Base-by-base conservation (phyloP, 2,113 vertebrate genomes). In the Empidonax traillii region DNA sequence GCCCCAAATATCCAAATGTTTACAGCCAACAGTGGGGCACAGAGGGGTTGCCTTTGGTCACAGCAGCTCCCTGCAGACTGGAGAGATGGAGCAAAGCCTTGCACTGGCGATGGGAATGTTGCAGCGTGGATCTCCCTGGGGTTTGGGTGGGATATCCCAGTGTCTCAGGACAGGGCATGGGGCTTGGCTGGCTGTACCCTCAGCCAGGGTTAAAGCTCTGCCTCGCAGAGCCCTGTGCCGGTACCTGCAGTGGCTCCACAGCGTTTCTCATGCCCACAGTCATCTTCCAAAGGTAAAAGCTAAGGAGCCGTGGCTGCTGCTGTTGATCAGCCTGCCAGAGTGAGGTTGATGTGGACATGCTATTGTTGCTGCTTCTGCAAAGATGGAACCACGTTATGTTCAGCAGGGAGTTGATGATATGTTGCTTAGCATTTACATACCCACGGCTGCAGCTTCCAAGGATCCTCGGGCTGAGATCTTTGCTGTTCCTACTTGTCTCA, bases 361-460 rank as follows among this genome's bases (percentile, higher is more conserved):
- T 96, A 78, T 20, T 94, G 87, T 68, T 94, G 72, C 87, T 95
- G 67, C 82, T 86, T 86, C 63, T 80, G 85, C 87, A 63, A 78
- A 71, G 90, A 78, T 78, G 90, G 94, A 92, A 86, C 85, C 76
- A 30, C 84, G 80, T 86, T 10, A 3, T 5, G 52, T 96, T 93
- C 87, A 90, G 87, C 7, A 0, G 90, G 96, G 72, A 96, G 90
- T 79, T 92, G 77, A 92, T 77, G 67, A 77, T 58, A 35, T 59
- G 20, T 59, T 47, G 23, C 79, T 91, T 67, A 82, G 85, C 55
- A 33, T 94, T 91, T 88, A 69, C 79, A 71, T 63, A 69, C 28
- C 85, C n/a, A 5, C 6, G 55, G 55, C 91, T 91, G 52, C 67
- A 41, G 37, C 90, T 93, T 89, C 85, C 43, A 1, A 30, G 37